Evolutionary conservation across 2,888 invertebrate genomes (phyloP).

Genomic region (Odiellus spinosus): DNA sequence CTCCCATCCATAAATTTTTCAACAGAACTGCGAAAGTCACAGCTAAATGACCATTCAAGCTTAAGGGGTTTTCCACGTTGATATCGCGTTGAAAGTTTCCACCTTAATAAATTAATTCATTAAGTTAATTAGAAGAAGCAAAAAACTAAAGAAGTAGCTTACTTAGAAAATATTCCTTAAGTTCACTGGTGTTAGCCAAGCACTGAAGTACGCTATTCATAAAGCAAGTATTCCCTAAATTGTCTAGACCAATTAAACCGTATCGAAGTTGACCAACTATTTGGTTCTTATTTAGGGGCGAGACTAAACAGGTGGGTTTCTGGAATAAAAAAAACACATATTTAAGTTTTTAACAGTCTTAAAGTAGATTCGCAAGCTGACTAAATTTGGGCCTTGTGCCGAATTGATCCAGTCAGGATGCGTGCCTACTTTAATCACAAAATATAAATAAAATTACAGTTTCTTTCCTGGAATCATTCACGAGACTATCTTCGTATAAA

Average conservation of each 20-base stretch:
- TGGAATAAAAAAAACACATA: constrained; percentile 17
- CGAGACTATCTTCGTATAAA: no score
- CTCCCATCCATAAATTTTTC: constrained; percentile 34
- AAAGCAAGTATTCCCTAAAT: constrained; percentile 39
- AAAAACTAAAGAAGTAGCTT: constrained; percentile 10
- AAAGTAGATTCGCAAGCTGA: no score
- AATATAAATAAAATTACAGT: no score
- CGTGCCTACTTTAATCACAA: no score
- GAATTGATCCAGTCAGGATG: no score
- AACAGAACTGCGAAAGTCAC: constrained; percentile 34
- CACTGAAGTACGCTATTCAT: constrained; percentile 38
- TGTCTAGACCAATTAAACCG: constrained; percentile 35
- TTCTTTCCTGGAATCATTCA: constrained; percentile 1
- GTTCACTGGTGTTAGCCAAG: constrained; percentile 34
- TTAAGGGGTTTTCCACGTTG: constrained; percentile 34
- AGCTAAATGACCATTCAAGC: constrained; percentile 34
- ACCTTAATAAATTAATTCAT: background rate
- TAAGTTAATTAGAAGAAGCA: background rate
- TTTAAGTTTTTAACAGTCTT: background rate
- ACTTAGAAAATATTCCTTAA: constrained; percentile 36
- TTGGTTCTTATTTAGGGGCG: constrained; percentile 26
- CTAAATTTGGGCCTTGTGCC: no score
- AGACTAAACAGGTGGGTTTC: constrained; percentile 30
- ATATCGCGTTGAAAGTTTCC: constrained; percentile 30
- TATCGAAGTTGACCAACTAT: constrained; percentile 19